These are phyloP conservation scores for Neodiprion virginianus DNA, from an alignment of 1,140 invertebrate genomes.

Conservation along the genomic window DNA sequence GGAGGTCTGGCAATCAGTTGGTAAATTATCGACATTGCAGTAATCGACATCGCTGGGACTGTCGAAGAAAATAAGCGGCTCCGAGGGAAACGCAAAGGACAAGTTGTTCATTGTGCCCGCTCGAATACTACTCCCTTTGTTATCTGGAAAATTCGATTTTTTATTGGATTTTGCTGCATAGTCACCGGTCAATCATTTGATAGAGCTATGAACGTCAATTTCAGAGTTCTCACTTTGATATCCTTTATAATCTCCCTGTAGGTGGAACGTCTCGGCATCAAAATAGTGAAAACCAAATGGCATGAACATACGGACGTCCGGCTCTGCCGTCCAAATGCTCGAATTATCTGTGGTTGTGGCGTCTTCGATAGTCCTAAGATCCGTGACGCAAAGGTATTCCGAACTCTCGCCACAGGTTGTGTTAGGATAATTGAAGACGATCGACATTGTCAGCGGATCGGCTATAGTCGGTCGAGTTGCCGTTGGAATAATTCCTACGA, in stretches of 20 bases:
- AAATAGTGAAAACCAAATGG: neutral
- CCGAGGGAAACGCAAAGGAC: slow-evolving; percentile 68
- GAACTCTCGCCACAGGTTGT: neutral
- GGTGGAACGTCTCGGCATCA: neutral
- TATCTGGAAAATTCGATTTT: neutral
- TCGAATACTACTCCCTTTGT: neutral
- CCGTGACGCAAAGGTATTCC: neutral
- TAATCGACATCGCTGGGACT: slow-evolving; percentile 47
- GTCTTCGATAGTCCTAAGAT: neutral
- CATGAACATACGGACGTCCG: neutral
- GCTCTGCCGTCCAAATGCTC: neutral
- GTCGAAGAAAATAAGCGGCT: slow-evolving; percentile 65
- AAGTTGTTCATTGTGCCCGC: slow-evolving; percentile 62
- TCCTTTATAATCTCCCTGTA: neutral
- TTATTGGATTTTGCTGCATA: too few relatives aligned
- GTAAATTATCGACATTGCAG: slow-evolving; percentile 53
- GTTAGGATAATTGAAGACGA: neutral
- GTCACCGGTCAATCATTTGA: too few relatives aligned
- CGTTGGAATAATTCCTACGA: neutral
- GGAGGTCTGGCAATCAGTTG: slow-evolving; percentile 50
- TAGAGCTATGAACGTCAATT: too few relatives aligned
- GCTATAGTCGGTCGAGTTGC: neutral
- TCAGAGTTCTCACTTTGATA: neutral
- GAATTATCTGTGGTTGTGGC: neutral
- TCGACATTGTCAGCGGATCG: neutral